These are phyloP conservation scores for Corvus cornix DNA, from an alignment of 2,113 vertebrate species.

Conservation along the genomic window DNA sequence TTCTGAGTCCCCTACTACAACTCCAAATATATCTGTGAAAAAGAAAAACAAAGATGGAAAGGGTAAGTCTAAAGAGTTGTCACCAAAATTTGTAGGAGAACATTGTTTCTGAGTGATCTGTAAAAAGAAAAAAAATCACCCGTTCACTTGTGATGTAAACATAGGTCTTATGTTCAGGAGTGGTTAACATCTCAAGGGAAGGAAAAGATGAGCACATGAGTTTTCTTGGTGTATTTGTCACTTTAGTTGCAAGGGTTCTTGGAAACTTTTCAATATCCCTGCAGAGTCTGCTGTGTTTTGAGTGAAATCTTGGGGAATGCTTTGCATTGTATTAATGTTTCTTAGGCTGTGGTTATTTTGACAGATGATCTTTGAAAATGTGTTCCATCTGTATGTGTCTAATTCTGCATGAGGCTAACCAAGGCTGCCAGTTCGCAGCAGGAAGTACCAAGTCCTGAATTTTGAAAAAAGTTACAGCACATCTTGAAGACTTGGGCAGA, in stretches of 20 bases:
- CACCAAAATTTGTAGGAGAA: background rate
- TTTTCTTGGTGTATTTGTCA: background rate
- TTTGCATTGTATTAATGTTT: conserved; percentile 23
- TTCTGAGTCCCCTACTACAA: conserved; percentile 87
- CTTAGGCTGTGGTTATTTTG: conserved; percentile 19
- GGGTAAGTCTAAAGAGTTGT: conserved; percentile 74
- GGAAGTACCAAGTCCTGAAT: background rate
- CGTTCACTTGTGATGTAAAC: background rate
- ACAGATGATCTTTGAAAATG: background rate
- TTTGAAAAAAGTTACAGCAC: background rate
- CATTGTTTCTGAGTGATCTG: background rate
- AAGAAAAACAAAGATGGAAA: conserved; percentile 94
- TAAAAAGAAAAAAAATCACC: background rate
- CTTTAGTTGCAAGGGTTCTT: background rate
- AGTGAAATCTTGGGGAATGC: background rate
- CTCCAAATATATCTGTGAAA: conserved; percentile 90
- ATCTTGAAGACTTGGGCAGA: background rate
- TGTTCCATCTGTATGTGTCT: conserved; percentile 35
- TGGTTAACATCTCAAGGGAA: background rate
- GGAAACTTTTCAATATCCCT: background rate
- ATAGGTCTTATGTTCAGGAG: background rate
- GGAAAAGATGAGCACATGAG: background rate
- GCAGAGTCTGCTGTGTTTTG: background rate
- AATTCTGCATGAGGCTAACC: conserved; percentile 1
- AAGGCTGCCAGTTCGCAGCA: background rate